Evolutionary conservation across 2,113 vertebrate species (phyloP).

Genomic region (Colistium nudipinnis): DNA sequence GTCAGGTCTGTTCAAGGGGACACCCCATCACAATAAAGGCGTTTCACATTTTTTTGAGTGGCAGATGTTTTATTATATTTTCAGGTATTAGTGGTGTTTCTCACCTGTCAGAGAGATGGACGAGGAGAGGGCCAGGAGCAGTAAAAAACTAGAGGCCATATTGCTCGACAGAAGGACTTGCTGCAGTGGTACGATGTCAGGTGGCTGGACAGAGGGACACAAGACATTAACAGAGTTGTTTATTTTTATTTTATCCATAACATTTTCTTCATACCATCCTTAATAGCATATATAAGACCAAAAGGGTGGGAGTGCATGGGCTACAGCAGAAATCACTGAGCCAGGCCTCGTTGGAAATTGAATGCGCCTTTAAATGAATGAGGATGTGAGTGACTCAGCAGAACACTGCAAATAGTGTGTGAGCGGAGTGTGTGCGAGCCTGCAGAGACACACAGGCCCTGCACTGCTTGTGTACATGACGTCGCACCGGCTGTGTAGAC

Average conservation of each 20-base stretch:
- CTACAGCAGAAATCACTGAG: background rate
- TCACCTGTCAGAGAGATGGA: constrained; percentile 70
- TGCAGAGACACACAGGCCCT: constrained; percentile 1
- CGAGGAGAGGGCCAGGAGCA: constrained; percentile 60
- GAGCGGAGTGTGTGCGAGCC: constrained; percentile 1
- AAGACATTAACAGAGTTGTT: too few relatives aligned
- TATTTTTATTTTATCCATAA: too few relatives aligned
- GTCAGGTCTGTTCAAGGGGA: background rate
- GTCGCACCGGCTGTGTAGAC: background rate
- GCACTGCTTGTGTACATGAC: background rate
- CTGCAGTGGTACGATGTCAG: background rate
- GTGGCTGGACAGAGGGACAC: constrained; percentile 10
- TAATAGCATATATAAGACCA: too few relatives aligned
- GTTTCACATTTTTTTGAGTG: background rate
- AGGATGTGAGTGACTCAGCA: constrained; percentile 64
- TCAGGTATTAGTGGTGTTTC: background rate
- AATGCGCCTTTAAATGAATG: constrained; percentile 51
- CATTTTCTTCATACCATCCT: background rate
- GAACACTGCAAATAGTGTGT: constrained; percentile 17
- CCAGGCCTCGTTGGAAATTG: background rate
- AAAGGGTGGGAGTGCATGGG: background rate
- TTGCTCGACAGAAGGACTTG: constrained; percentile 4
- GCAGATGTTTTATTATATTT: background rate
- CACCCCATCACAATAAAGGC: background rate
- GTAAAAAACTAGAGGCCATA: constrained; percentile 65